Percentiles rank a stretch among this genome's conserved stretches.
Evolutionary conservation across 2,888 invertebrate genomes (phyloP).

Genomic region (Amiota minor): DNA sequence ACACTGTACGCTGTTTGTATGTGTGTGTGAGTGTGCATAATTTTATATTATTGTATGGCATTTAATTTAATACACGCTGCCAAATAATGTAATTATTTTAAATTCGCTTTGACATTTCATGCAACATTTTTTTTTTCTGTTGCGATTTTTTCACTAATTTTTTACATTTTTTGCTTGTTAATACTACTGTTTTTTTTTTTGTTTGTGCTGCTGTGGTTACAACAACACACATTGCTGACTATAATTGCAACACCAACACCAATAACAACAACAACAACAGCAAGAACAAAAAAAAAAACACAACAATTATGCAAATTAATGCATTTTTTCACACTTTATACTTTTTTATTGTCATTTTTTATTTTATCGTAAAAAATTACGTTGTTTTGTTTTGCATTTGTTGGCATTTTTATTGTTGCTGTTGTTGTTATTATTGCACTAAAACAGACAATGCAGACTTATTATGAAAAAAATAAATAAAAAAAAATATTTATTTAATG

Average conservation of each 20-base stretch:
- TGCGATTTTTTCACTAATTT: slow-evolving; percentile 45
- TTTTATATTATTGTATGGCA: slow-evolving; percentile 55
- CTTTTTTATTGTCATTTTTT: slow-evolving; percentile 35
- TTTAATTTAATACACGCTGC: slow-evolving; percentile 63
- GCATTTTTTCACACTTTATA: slow-evolving; percentile 27
- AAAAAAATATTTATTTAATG: not conserved
- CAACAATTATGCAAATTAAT: slow-evolving; percentile 45
- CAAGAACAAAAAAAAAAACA: no score
- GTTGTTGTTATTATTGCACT: slow-evolving; percentile 20
- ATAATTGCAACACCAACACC: slow-evolving; percentile 4
- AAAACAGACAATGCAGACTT: not conserved
- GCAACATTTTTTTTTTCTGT: slow-evolving; percentile 46
- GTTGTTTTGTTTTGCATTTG: slow-evolving; percentile 25
- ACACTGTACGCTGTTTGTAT: no score
- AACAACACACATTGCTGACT: not conserved
- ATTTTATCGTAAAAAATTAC: not conserved
- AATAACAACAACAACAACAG: slow-evolving; percentile 32
- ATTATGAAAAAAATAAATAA: not conserved
- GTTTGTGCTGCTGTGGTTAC: not conserved
- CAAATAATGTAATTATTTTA: slow-evolving; percentile 66
- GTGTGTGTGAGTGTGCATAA: not conserved
- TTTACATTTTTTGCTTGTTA: slow-evolving; percentile 34
- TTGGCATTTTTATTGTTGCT: not conserved
- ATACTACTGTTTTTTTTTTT: slow-evolving; percentile 40
- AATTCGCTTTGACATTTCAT: slow-evolving; percentile 59